A percentile compares a stretch with the other conserved stretches of the same genome.
Conservation (phyloP, 2,888 invertebrate species). For the Peribatodes rhomboidaria region DNA sequence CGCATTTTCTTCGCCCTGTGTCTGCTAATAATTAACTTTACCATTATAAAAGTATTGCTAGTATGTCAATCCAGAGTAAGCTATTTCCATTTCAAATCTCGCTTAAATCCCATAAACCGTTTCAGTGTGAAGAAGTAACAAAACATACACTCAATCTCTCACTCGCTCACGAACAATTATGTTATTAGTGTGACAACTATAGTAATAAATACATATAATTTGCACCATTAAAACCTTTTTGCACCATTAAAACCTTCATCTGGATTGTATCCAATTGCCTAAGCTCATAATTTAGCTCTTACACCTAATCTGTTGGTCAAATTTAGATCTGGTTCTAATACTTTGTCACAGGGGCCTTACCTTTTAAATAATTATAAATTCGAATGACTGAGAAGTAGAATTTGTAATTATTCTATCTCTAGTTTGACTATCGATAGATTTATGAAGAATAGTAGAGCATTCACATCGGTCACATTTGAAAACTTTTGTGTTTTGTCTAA, state of each 20-base stretch:
- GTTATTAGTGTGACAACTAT: background rate
- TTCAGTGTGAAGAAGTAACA: too few relatives aligned
- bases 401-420: conserved; percentile 56
- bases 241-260: conserved; percentile 33
- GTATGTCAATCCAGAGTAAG: too few relatives aligned
- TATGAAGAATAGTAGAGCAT: conserved; percentile 40
- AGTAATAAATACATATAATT: conserved; percentile 3
- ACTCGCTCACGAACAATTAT: background rate
- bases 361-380: conserved; percentile 50
- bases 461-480: conserved; percentile 15
- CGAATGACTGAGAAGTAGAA: conserved; percentile 49
- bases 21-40: too few relatives aligned
- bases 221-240: conserved; percentile 10
- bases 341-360: conserved; percentile 50
- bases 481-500: background rate
- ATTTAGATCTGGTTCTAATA: conserved; percentile 30
- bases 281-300: conserved; percentile 23
- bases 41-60: too few relatives aligned
- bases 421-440: conserved; percentile 71
- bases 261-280: conserved; percentile 41
- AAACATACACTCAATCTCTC: too few relatives aligned
- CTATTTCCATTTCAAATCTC: too few relatives aligned
- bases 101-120: too few relatives aligned
- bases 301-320: conserved; percentile 21
- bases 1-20: too few relatives aligned